Conservation (phyloP, 2,797 vertebrate genomes). For the Sorex maritimensis region DNA sequence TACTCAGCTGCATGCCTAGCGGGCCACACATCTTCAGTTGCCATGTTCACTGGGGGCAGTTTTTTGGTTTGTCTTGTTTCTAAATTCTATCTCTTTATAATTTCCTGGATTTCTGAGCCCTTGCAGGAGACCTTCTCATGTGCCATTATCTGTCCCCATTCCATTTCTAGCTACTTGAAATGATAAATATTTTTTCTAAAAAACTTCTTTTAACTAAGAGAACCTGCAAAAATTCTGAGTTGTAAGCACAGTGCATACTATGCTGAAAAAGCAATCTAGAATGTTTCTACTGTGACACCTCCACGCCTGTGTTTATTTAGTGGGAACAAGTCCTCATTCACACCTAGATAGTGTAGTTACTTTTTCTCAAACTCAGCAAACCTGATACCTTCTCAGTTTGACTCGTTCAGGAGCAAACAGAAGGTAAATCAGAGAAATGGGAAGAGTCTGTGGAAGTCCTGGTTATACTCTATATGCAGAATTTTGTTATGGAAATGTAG, state of each 20-base stretch:
- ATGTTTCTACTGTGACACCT: background rate
- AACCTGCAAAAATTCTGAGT: background rate
- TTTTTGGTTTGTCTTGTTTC: too few relatives aligned
- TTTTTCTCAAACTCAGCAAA: background rate
- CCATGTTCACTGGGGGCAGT: too few relatives aligned
- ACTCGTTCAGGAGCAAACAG: background rate
- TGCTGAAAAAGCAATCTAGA: background rate
- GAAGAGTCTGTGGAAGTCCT: background rate
- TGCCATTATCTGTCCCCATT: background rate
- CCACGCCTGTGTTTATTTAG: background rate
- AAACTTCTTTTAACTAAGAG: conserved; percentile 46
- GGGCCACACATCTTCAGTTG: too few relatives aligned
- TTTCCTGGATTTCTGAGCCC: conserved; percentile 36
- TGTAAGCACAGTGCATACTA: background rate
- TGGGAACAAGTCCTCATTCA: conserved; percentile 12
- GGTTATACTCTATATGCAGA: background rate
- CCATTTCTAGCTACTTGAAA: background rate
- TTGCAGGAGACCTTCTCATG: background rate
- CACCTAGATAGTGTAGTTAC: background rate
- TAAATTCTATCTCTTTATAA: background rate
- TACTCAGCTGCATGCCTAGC: too few relatives aligned
- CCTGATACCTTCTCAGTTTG: background rate
- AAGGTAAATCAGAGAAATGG: background rate
- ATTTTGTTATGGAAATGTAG: background rate
- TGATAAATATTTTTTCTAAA: background rate